Conservation (phyloP, 2,797 vertebrate genomes). For the Psittacula echo region DNA sequence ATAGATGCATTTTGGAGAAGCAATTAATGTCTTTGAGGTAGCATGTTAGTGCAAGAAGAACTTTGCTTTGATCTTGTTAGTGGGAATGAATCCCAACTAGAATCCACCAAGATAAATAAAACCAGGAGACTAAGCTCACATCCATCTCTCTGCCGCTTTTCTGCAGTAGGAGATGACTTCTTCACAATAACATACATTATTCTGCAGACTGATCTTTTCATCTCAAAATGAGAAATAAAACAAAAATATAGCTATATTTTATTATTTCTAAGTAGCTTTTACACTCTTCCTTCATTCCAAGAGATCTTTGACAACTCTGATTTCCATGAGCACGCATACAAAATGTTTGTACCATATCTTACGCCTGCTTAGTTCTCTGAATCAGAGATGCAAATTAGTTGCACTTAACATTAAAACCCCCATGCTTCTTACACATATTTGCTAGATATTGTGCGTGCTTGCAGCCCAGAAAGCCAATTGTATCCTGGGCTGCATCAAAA, state of each 20-base stretch:
- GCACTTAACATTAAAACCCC: background rate
- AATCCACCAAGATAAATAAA: background rate
- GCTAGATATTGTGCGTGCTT: background rate
- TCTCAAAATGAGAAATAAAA: background rate
- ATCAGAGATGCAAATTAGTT: background rate
- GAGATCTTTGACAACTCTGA: background rate
- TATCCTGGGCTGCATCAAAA: no score
- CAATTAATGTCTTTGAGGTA: background rate
- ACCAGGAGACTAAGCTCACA: background rate
- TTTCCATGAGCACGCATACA: background rate
- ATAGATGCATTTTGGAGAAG: background rate
- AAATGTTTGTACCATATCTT: background rate
- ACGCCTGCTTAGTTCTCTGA: background rate
- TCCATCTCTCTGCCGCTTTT: background rate
- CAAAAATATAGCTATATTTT: background rate
- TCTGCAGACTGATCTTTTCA: background rate
- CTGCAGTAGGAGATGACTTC: background rate
- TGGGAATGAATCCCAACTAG: background rate
- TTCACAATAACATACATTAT: background rate
- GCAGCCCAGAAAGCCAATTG: no score
- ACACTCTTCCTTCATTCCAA: background rate
- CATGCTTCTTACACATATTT: background rate
- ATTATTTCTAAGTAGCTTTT: background rate
- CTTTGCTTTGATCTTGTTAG: slow-evolving; percentile 1
- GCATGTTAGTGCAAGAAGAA: background rate